These are phyloP conservation scores for Sebastes reedi DNA, from an alignment of 2,797 vertebrate species.

Conservation along the genomic window DNA sequence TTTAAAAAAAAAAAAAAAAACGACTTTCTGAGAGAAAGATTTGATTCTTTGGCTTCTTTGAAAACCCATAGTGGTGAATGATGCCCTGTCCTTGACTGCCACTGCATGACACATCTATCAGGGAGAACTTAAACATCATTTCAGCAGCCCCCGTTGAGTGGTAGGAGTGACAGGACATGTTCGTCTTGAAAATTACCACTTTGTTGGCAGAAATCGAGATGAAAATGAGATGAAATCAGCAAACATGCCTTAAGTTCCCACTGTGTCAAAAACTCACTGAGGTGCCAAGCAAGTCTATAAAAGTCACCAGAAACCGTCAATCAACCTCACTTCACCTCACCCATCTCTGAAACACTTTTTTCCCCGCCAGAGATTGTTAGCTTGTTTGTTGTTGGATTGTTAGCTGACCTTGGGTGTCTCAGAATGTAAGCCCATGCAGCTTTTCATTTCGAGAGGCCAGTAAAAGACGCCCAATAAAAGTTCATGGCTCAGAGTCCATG, in stretches of 20 bases:
- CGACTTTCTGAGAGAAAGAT: conserved; percentile 17
- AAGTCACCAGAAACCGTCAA: conserved; percentile 13
- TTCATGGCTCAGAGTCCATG: conserved; percentile 39
- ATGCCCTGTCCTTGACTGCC: conserved; percentile 40
- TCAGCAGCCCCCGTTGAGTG: conserved; percentile 9
- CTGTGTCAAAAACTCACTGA: background rate
- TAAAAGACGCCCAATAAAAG: conserved; percentile 59
- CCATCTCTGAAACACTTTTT: background rate
- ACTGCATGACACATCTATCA: conserved; percentile 12
- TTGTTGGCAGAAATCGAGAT: conserved; percentile 1
- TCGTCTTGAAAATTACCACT: conserved; percentile 27
- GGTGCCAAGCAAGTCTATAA: background rate
- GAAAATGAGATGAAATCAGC: conserved; percentile 10
- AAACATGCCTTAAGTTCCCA: background rate
- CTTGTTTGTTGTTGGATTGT: conserved; percentile 21
- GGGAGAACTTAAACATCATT: background rate
- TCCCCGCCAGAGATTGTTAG: background rate
- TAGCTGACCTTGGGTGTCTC: conserved; percentile 54
- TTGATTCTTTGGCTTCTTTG: conserved; percentile 23
- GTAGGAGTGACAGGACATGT: conserved; percentile 23
- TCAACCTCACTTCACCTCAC: conserved; percentile 12
- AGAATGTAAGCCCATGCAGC: conserved; percentile 22
- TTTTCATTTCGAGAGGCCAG: conserved; percentile 48
- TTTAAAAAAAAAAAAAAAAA: conserved; percentile 12
- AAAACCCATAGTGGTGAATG: conserved; percentile 10